Conservation (phyloP, 2,113 vertebrate species). For the Scopus umbretta region DNA sequence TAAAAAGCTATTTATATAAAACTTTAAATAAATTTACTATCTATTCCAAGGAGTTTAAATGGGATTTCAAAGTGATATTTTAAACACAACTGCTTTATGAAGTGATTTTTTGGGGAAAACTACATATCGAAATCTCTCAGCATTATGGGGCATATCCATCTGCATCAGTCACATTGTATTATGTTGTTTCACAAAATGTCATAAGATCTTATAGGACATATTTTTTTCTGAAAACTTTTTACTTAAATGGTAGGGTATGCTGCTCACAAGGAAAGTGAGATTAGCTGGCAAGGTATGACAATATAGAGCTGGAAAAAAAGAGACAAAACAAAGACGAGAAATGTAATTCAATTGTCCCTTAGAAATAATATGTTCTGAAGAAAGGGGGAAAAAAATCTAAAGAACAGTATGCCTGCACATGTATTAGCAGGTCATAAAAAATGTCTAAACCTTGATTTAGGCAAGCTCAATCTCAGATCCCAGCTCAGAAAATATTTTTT, state of each 20-base stretch:
- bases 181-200: conserved; percentile 47
- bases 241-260: conserved; percentile 4
- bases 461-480: background rate
- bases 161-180: conserved; percentile 30
- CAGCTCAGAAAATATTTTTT: background rate
- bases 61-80: conserved; percentile 23
- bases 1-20: conserved; percentile 2
- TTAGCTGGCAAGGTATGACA: background rate
- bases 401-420: background rate
- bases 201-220: conserved; percentile 13
- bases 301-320: background rate
- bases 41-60: background rate
- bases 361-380: background rate
- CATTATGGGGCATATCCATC: conserved; percentile 35
- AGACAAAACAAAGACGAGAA: background rate
- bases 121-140: background rate
- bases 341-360: background rate
- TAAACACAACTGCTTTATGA: conserved; percentile 3
- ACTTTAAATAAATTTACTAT: conserved; percentile 34
- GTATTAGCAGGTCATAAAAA: background rate
- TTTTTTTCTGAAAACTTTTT: conserved; percentile 28
- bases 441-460: background rate
- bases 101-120: background rate
- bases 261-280: background rate
- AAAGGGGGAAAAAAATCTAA: background rate